These are phyloP conservation scores for Morpho achilles DNA, from an alignment of 2,888 invertebrate species.

Conservation along the genomic window DNA sequence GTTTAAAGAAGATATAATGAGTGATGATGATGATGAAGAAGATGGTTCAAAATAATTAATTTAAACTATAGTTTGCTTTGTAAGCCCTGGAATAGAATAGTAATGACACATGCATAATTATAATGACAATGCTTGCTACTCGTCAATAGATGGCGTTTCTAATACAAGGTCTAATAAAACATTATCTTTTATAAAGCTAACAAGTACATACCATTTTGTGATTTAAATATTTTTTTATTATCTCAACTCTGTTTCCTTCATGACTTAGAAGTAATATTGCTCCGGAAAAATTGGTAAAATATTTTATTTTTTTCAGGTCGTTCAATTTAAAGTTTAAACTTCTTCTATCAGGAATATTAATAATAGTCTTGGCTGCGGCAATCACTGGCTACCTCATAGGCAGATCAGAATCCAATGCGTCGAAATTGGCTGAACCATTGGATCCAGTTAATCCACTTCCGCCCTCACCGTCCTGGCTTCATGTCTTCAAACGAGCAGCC, in stretches of 20 bases:
- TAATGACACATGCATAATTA: background rate
- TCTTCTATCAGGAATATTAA: constrained; percentile 42
- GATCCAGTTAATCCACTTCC: constrained; percentile 82
- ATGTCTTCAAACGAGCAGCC: constrained; percentile 83
- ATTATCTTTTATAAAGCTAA: background rate
- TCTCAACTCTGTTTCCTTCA: too few relatives aligned
- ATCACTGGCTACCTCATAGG: constrained; percentile 55
- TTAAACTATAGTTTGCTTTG: too few relatives aligned
- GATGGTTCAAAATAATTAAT: too few relatives aligned
- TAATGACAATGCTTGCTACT: constrained; percentile 22
- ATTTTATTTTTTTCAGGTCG: constrained; percentile 49
- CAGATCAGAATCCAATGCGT: constrained; percentile 41
- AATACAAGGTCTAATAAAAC: too few relatives aligned
- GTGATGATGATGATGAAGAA: too few relatives aligned
- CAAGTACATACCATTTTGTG: background rate
- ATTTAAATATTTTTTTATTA: too few relatives aligned
- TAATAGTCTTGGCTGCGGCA: constrained; percentile 53
- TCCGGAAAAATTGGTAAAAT: background rate
- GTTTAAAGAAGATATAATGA: too few relatives aligned
- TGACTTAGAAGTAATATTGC: too few relatives aligned
- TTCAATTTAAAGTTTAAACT: constrained; percentile 52
- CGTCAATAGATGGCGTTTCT: constrained; percentile 36
- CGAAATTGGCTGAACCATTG: constrained; percentile 70
- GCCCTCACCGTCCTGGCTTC: constrained; percentile 83
- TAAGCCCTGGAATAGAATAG: background rate